These are phyloP conservation scores for Ceuthmochares aereus DNA, from an alignment of 2,113 vertebrate genomes.

Conservation along the genomic window DNA sequence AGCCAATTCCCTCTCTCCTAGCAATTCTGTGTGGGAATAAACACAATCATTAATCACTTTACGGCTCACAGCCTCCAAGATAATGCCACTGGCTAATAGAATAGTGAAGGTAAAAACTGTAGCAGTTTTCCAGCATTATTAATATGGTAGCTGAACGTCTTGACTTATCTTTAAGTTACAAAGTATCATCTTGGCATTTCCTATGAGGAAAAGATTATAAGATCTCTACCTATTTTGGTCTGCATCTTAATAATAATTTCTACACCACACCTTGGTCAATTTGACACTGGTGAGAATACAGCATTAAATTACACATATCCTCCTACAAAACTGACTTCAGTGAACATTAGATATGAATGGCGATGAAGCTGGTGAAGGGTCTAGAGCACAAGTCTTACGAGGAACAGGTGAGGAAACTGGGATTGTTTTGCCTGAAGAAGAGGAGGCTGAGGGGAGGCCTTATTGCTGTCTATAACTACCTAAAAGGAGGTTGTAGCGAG, in stretches of 20 bases:
- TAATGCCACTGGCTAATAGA: neutral
- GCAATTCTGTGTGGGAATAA: conserved; percentile 20
- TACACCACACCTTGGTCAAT: neutral
- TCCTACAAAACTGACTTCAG: neutral
- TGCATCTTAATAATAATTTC: neutral
- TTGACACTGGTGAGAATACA: neutral
- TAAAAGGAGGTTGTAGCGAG: too few species aligned
- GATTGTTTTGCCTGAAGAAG: too few species aligned
- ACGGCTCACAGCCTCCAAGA: neutral
- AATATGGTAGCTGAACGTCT: neutral
- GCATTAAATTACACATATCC: neutral
- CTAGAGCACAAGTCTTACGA: too few species aligned
- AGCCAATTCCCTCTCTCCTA: neutral
- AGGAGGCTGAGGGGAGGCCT: too few species aligned
- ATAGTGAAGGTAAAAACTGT: neutral
- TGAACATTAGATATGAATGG: neutral
- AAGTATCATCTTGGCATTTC: neutral
- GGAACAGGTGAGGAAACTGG: too few species aligned
- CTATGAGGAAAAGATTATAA: neutral
- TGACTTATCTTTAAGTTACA: neutral
- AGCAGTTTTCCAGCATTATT: neutral
- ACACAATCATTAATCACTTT: conserved; percentile 20
- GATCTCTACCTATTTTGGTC: neutral
- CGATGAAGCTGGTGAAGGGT: too few species aligned
- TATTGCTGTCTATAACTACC: too few species aligned